These are phyloP conservation scores for Leptatherina wallacei DNA, from an alignment of 2,797 vertebrate species.

Conservation along the genomic window DNA sequence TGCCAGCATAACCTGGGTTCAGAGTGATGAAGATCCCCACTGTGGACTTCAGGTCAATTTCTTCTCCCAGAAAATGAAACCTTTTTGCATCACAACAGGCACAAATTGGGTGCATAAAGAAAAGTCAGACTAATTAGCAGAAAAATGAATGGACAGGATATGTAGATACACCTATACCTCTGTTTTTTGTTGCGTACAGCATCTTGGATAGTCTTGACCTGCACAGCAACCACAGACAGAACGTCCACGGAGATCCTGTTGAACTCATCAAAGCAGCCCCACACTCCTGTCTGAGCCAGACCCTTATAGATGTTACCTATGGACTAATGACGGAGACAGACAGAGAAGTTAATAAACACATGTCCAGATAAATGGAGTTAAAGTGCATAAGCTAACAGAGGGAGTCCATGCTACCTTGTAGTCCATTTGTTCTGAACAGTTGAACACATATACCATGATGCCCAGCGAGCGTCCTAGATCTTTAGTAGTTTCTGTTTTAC, in stretches of 20 bases:
- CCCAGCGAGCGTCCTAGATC: conserved; percentile 86
- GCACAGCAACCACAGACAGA: conserved; percentile 82
- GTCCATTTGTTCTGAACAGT: conserved; percentile 88
- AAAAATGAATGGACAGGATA: background rate
- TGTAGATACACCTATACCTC: conserved; percentile 61
- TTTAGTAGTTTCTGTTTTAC: conserved; percentile 86
- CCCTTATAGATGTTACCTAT: conserved; percentile 86
- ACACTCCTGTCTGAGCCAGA: conserved; percentile 84
- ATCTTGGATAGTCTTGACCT: conserved; percentile 85
- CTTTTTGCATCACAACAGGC: conserved; percentile 56
- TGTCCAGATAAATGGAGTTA: background rate
- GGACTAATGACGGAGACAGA: conserved; percentile 60
- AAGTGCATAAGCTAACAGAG: background rate
- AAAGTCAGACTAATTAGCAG: background rate
- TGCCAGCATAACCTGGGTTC: conserved; percentile 87
- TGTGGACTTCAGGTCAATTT: conserved; percentile 81
- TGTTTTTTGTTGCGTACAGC: conserved; percentile 85
- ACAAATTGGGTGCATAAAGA: background rate
- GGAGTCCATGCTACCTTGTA: conserved; percentile 76
- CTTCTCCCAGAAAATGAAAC: conserved; percentile 85
- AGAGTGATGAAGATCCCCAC: conserved; percentile 87
- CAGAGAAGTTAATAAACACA: background rate
- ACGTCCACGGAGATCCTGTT: conserved; percentile 83
- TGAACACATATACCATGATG: conserved; percentile 88
- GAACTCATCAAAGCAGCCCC: conserved; percentile 86